Conservation (phyloP, 2,113 vertebrate genomes). For the Phaethon lepturus region DNA sequence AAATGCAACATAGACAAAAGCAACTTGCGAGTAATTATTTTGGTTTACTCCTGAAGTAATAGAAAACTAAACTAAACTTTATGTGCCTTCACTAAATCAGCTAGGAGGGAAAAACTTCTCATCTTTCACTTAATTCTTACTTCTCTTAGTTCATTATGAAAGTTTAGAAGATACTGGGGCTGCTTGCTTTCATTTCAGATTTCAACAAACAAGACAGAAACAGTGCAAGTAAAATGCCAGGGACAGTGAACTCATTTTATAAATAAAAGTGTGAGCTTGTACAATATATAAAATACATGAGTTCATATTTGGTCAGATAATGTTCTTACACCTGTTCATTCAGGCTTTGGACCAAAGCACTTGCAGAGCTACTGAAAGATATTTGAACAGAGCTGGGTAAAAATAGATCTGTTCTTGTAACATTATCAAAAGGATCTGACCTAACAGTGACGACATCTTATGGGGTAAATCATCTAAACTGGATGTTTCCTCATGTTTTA, state of each 20-base stretch:
- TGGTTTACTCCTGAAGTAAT: background rate
- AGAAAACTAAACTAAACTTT: background rate
- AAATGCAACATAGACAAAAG: background rate
- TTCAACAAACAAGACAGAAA: background rate
- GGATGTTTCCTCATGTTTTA: constrained; percentile 73
- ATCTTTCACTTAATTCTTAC: background rate
- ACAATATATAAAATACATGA: constrained; percentile 59
- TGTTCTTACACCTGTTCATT: constrained; percentile 76
- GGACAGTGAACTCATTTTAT: constrained; percentile 36
- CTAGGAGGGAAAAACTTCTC: background rate
- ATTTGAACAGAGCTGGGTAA: constrained; percentile 61
- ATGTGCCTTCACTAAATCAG: background rate
- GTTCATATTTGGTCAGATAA: constrained; percentile 70
- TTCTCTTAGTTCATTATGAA: background rate
- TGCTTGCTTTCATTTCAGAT: constrained; percentile 14
- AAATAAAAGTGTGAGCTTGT: constrained; percentile 45
- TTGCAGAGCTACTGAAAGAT: constrained; percentile 64
- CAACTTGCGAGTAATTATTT: background rate
- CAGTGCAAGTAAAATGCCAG: background rate
- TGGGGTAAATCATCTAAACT: constrained; percentile 65
- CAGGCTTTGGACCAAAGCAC: constrained; percentile 70
- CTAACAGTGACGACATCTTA: constrained; percentile 51
- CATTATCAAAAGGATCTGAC: constrained; percentile 64
- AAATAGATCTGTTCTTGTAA: constrained; percentile 76
- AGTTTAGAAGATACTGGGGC: background rate